Evolutionary conservation across 2,888 invertebrate genomes (phyloP).

Genomic region (Catocala fraxini): DNA sequence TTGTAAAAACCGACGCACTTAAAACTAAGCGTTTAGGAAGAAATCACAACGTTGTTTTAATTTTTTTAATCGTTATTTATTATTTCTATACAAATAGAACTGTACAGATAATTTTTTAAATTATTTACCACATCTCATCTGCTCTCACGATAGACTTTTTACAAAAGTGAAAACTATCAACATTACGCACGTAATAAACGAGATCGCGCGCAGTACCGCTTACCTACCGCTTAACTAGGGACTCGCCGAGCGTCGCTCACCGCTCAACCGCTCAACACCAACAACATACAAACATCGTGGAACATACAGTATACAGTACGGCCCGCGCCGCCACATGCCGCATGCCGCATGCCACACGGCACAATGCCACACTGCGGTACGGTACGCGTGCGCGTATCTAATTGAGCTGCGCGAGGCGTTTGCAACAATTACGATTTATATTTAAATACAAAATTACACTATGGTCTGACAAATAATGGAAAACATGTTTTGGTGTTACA

Average conservation of each 20-base stretch:
- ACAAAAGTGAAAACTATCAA: slow-evolving; percentile 88
- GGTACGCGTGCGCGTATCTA: slow-evolving; percentile 31
- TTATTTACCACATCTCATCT: slow-evolving; percentile 86
- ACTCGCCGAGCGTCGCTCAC: slow-evolving; percentile 36
- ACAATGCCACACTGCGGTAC: slow-evolving; percentile 1
- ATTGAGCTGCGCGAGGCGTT: slow-evolving; percentile 52
- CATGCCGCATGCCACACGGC: slow-evolving; percentile 25
- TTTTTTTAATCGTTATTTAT: slow-evolving; percentile 87
- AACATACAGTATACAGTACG: slow-evolving; percentile 1
- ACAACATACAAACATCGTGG: background rate
- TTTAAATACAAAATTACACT: slow-evolving; percentile 59
- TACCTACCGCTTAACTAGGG: slow-evolving; percentile 43
- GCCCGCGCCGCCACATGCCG: background rate
- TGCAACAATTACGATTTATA: slow-evolving; percentile 47
- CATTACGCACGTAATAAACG: slow-evolving; percentile 82
- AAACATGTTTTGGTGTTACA: slow-evolving; percentile 59
- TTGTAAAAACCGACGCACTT: slow-evolving; percentile 65
- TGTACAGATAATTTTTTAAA: slow-evolving; percentile 88
- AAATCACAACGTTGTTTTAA: slow-evolving; percentile 85
- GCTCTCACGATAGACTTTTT: slow-evolving; percentile 87
- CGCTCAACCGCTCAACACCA: slow-evolving; percentile 15
- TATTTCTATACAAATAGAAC: slow-evolving; percentile 89
- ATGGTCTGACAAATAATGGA: slow-evolving; percentile 62
- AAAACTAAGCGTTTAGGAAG: slow-evolving; percentile 75
- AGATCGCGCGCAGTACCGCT: slow-evolving; percentile 72